Base-by-base conservation (phyloP, 2,113 vertebrate genomes). In the Urocolius indicus region DNA sequence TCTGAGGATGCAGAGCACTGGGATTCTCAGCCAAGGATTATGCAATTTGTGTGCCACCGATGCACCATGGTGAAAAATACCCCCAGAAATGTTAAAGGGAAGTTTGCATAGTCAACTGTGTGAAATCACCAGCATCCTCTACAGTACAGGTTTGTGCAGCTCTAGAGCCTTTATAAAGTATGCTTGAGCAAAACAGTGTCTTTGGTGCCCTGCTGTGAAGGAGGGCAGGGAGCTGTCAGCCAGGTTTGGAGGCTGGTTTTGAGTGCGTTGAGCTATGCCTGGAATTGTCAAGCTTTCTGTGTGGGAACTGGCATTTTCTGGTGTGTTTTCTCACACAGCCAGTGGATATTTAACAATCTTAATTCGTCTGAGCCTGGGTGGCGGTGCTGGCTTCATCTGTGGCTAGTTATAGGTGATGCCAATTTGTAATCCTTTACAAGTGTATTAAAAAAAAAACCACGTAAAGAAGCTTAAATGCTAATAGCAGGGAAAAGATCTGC, bases 31-130 rank as follows among this genome's bases (percentile, higher is more conserved):
- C 96, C 74, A 87, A 89, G 71, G 38, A 46, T 76, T 93, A 79
- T 55, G 93, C 76, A 87, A 95, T 95, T 66, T 85, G 84, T 96
- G 24, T 95, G 96, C 93, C 84, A 41, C 69, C 14, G 89, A 45
- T 86, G 85, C 91, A 32, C 3, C 21, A 77, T 29, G 71, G 52
- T 75, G 59, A 49, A 41, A 68, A 89, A 66, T 32, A 43, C 92
- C 94, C 16, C 3, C 72, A 24, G 51, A 52, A 78, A 16, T 13
- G 89, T 46, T 72, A 30, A 65, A 76, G 82, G 78, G 38, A 84
- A 71, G 91, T 84, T 84, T 52, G 76, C 65, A 72, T 32, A 63
- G 90, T 38, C 79, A 71, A 38, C 73, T 51, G 32, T 61, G 80
- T 32, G 59, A 51, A 77, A 71, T 89, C 83, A 13, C 55, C 30